Evolutionary conservation across 2,888 invertebrate genomes (phyloP).

Genomic region (Pyrochroa serraticornis): DNA sequence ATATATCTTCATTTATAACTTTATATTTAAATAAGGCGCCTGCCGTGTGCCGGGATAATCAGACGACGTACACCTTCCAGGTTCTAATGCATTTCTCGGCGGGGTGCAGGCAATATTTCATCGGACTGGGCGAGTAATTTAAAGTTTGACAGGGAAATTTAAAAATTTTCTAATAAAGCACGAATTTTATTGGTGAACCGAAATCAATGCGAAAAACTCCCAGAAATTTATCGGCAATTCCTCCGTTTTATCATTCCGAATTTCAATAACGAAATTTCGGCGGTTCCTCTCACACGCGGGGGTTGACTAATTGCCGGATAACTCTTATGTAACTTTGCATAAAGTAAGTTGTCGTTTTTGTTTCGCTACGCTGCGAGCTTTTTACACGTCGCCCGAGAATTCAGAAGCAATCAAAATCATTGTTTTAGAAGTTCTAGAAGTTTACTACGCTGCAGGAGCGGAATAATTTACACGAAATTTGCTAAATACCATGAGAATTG

Average conservation of each 20-base stretch:
- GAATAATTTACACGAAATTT: slow-evolving; percentile 53
- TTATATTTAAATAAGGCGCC: slow-evolving; percentile 30
- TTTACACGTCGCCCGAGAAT: slow-evolving; percentile 47
- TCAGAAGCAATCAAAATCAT: slow-evolving; percentile 52
- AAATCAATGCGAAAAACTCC: slow-evolving; percentile 36
- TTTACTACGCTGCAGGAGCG: slow-evolving; percentile 40
- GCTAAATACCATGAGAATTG: slow-evolving; percentile 53
- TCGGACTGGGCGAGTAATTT: slow-evolving; percentile 31
- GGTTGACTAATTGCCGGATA: slow-evolving; percentile 16
- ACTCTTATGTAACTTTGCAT: slow-evolving; percentile 38
- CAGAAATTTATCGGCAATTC: slow-evolving; percentile 33
- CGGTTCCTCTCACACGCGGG: background rate
- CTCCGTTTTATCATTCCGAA: slow-evolving; percentile 21
- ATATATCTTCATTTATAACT: slow-evolving; percentile 32
- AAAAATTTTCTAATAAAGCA: slow-evolving; percentile 36
- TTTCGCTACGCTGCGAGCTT: slow-evolving; percentile 42
- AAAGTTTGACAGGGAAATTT: slow-evolving; percentile 36
- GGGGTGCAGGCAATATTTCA: slow-evolving; percentile 30
- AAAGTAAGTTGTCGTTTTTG: slow-evolving; percentile 45
- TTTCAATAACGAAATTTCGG: slow-evolving; percentile 17
- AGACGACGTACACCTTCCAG: slow-evolving; percentile 24
- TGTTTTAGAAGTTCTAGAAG: slow-evolving; percentile 50
- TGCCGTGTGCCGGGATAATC: slow-evolving; percentile 27
- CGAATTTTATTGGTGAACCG: slow-evolving; percentile 33
- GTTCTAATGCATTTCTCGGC: slow-evolving; percentile 33